Percentiles rank a stretch among this genome's conserved stretches.
Evolutionary conservation across 2,113 vertebrate genomes (phyloP).

Genomic region (Lepus timidus): DNA sequence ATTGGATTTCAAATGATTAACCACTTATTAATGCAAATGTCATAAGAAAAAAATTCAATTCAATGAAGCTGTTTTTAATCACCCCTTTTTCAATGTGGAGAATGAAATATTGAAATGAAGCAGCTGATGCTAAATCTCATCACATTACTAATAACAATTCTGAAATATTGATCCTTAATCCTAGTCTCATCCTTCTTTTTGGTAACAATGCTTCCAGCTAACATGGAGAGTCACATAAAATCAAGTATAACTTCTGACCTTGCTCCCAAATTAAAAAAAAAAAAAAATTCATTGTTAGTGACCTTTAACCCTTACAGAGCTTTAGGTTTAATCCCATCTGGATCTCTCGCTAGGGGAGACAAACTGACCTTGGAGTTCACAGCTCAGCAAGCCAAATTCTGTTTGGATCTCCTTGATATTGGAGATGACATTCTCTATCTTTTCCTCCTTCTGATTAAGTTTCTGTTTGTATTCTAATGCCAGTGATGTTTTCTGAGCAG

Average conservation of each 20-base stretch:
- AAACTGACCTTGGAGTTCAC: background rate
- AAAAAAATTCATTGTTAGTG: background rate
- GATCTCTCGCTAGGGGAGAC: background rate
- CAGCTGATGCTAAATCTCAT: constrained; percentile 4
- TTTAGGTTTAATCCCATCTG: background rate
- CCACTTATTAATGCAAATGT: background rate
- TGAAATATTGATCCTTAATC: background rate
- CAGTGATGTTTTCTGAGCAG: background rate
- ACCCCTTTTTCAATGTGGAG: background rate
- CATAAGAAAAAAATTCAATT: constrained; percentile 8
- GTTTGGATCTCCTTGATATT: background rate
- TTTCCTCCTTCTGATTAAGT: background rate
- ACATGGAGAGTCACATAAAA: background rate
- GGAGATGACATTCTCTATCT: background rate
- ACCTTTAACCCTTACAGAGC: background rate
- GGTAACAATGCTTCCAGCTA: background rate
- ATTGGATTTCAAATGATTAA: constrained; percentile 33
- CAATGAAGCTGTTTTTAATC: background rate
- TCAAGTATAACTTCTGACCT: constrained; percentile 14
- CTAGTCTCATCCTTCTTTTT: background rate
- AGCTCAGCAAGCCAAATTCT: background rate
- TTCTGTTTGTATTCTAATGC: background rate
- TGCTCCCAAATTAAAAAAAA: background rate
- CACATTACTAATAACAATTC: constrained; percentile 6
- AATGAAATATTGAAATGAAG: constrained; percentile 19